These are phyloP conservation scores for Penaeus chinensis DNA, from an alignment of 1,140 invertebrate genomes.

Conservation along the genomic window DNA sequence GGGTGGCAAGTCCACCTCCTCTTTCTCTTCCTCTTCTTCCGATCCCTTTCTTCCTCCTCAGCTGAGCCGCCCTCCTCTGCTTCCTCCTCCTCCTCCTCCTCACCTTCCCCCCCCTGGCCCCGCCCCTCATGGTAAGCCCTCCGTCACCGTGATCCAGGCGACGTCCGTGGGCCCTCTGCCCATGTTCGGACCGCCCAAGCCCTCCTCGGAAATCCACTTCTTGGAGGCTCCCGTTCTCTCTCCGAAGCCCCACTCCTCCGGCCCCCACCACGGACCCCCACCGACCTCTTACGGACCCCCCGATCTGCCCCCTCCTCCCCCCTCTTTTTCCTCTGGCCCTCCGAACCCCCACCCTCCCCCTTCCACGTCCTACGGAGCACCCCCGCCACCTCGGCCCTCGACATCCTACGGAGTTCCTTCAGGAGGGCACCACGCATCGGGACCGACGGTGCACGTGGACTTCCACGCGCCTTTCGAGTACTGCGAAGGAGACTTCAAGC, in stretches of 20 bases:
- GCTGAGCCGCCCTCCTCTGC: neutral
- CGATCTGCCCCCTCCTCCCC: conserved; percentile 1
- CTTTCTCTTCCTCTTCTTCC: neutral
- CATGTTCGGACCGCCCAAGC: conserved; percentile 19
- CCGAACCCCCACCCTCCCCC: conserved; percentile 14
- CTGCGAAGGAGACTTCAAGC: conserved; percentile 41
- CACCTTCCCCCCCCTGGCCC: neutral
- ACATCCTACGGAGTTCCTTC: neutral
- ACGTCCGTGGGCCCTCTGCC: neutral
- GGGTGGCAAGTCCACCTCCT: neutral
- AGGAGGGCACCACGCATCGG: neutral
- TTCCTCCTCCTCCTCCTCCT: neutral
- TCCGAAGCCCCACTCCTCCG: conserved; percentile 1
- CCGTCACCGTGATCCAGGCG: neutral
- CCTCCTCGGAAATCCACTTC: neutral
- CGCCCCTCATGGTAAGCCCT: neutral
- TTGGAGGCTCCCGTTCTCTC: neutral
- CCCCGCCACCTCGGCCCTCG: neutral
- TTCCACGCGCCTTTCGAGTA: conserved; percentile 46
- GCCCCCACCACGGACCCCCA: conserved; percentile 17
- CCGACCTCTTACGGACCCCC: conserved; percentile 23
- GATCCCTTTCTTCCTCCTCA: neutral
- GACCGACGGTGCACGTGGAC: neutral
- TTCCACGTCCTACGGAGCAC: conserved; percentile 27
- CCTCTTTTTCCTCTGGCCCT: conserved; percentile 14